These are phyloP conservation scores for Ahaetulla prasina DNA, from an alignment of 2,113 vertebrate species.

Conservation along the genomic window DNA sequence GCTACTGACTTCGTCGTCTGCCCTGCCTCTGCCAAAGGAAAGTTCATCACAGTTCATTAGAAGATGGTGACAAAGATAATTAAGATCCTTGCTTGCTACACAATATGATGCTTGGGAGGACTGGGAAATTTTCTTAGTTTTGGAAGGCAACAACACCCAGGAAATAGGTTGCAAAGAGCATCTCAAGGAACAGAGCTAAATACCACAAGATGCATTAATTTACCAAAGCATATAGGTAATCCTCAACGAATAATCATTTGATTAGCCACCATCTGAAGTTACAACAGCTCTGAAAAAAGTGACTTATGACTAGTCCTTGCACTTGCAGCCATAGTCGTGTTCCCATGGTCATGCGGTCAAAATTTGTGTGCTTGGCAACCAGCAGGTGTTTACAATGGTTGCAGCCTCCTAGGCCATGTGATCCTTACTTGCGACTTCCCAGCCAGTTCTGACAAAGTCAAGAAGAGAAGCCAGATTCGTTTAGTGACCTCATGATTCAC, in stretches of 20 bases:
- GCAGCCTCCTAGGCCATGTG: neutral
- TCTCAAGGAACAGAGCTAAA: neutral
- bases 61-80: neutral
- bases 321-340: neutral
- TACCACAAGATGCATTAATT: neutral
- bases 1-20: conserved; percentile 45
- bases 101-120: neutral
- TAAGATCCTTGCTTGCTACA: neutral
- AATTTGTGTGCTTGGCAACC: neutral
- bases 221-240: neutral
- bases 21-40: neutral
- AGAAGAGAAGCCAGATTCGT: neutral
- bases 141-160: neutral
- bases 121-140: neutral
- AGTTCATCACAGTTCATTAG: neutral
- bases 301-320: neutral
- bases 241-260: neutral
- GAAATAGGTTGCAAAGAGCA: neutral
- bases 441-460: neutral
- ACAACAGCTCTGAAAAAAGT: neutral
- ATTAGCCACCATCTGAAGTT: neutral
- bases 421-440: neutral
- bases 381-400: neutral
- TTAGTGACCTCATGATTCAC: neutral
- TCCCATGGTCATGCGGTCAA: neutral